Evolutionary conservation across 2,113 vertebrate genomes (phyloP), one percentile per base, ranked within the genome.

Genomic region (Anoura caudifer): DNA sequence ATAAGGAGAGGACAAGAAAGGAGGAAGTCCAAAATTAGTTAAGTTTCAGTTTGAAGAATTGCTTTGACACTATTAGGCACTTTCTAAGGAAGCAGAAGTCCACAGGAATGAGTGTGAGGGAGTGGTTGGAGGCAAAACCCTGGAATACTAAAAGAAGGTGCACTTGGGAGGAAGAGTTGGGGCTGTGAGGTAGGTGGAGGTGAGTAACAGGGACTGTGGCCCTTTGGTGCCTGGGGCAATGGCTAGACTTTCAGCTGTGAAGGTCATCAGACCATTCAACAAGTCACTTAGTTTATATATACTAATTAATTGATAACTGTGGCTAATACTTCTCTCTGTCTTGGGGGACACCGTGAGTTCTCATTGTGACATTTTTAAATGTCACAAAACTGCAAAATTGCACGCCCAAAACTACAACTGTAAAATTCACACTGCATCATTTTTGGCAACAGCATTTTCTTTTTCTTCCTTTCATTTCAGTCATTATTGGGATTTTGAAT

Each of bases 131-230:
- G 28, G n/a, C 33, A 47, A 50, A 87, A 26, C 0, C 1, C 3
- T 45, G 26, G 7, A 20, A 22, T n/a, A 24, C 11, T 36, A 5
- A 47, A 72, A 83, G 33, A 75, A 0, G 1, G 33, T 65, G 4
- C 1, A 1, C 31, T 43, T 3, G 4, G 17, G 12, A 10, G 3
- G 4, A 7, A 1, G 2, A 56, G 3, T 50, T 79, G 19, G 61
- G 7, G 5, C 14, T 50, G 17, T 14, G 3, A 9, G 10, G 8
- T 28, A 14, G 1, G 22, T 2, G 56, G 26, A 80, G 19, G 15
- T 61, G 4, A 80, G 20, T 19, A 52, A 5, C 3, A 36, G 3
- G 43, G 0, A 31, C 5, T 86, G 9, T 79, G 38, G 1, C 59
- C 16, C 22, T 20, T 12, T 13, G 7, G 45, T 41, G 5, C 31